Percentiles rank a stretch among this genome's conserved stretches.
phyloP scores from a whole-genome alignment of 2,797 vertebrate species.

The Chiroxiphia lanceolata region DNA sequence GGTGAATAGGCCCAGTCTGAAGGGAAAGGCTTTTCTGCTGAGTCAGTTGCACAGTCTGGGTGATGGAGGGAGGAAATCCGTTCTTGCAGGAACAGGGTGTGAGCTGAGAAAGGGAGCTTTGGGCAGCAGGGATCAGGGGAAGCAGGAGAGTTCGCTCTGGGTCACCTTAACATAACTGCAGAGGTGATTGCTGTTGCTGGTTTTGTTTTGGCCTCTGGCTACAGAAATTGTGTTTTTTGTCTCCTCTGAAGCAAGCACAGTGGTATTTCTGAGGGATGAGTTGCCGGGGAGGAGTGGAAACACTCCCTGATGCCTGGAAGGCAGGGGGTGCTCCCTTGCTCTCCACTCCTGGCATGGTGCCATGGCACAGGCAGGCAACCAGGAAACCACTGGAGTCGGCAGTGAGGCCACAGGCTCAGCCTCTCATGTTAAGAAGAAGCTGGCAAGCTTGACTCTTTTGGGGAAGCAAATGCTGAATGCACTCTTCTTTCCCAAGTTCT shows the following conservation, averaged over 20 bases:
- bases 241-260: neutral
- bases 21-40: neutral
- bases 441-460: neutral
- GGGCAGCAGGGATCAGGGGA: neutral
- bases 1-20: accelerated
- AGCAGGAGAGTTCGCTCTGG: neutral
- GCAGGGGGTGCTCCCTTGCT: neutral
- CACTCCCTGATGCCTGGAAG: neutral
- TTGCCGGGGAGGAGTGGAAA: neutral
- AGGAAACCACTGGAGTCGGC: neutral
- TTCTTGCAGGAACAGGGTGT: neutral
- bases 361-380: neutral
- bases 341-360: neutral
- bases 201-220: neutral
- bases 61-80: neutral
- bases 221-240: neutral
- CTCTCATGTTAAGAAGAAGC: neutral
- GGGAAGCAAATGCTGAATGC: neutral
- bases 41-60: neutral
- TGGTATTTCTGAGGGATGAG: neutral
- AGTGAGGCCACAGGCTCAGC: neutral
- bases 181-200: neutral
- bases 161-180: neutral
- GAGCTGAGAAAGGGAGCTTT: neutral
- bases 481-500: neutral